phyloP scores from a whole-genome alignment of 2,797 vertebrate species.

The Pampus argenteus region DNA sequence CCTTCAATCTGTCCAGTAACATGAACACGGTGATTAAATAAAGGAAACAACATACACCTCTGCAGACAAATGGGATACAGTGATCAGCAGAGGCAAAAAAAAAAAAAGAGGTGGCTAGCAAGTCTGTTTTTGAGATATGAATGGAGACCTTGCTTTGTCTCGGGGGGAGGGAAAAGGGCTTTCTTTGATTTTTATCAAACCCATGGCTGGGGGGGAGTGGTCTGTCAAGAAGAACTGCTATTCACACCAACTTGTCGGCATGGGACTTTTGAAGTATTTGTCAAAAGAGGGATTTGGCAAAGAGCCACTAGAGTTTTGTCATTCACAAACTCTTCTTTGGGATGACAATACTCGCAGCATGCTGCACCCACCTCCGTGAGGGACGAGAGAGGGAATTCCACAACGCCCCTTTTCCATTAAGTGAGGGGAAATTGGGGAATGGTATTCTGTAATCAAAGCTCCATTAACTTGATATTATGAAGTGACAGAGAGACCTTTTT shows the following conservation, averaged over 20 bases:
- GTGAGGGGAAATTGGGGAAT: slow-evolving; percentile 28
- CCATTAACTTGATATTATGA: slow-evolving; percentile 24
- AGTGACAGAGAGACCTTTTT: slow-evolving; percentile 2
- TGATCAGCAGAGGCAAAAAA: slow-evolving; percentile 49
- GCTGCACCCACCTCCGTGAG: slow-evolving; percentile 46
- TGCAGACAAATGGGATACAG: slow-evolving; percentile 42
- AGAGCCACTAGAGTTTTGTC: slow-evolving; percentile 76
- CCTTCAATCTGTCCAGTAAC: slow-evolving; percentile 62
- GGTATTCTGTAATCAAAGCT: slow-evolving; percentile 25
- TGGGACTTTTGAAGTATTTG: slow-evolving; percentile 79
- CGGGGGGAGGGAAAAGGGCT: slow-evolving; percentile 65
- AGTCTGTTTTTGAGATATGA: slow-evolving; percentile 72
- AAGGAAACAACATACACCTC: slow-evolving; percentile 67
- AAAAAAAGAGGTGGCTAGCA: slow-evolving; percentile 41
- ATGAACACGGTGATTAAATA: slow-evolving; percentile 60
- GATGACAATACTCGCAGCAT: slow-evolving; percentile 70
- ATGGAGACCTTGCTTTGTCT: slow-evolving; percentile 73
- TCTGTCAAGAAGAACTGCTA: slow-evolving; percentile 69
- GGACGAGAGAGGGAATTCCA: slow-evolving; percentile 42
- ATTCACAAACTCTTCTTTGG: slow-evolving; percentile 75
- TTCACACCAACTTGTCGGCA: slow-evolving; percentile 81
- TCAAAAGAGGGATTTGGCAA: slow-evolving; percentile 81
- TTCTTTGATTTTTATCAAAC: slow-evolving; percentile 79
- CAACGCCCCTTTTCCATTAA: slow-evolving; percentile 38
- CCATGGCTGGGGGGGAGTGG: slow-evolving; percentile 56